Evolutionary conservation across 2,797 vertebrate genomes (phyloP).

Genomic region (Siniperca obscura): DNA sequence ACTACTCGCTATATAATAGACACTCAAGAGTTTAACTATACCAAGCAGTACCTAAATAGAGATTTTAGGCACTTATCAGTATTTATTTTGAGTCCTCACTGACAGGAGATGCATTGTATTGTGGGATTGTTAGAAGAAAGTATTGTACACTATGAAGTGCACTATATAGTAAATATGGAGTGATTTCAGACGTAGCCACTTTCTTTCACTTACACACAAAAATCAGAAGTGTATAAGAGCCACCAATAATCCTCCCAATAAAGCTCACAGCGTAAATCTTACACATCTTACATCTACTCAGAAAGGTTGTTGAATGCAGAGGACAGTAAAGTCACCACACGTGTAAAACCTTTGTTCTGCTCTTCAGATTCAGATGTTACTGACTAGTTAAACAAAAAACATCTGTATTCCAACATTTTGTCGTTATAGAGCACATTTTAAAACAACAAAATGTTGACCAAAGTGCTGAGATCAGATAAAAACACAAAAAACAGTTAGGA

Average conservation of each 20-base stretch:
- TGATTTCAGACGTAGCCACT: background rate
- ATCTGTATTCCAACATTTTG: background rate
- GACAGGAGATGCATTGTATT: background rate
- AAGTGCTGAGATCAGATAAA: background rate
- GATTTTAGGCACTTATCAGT: background rate
- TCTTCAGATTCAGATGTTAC: background rate
- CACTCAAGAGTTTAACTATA: background rate
- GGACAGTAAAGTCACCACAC: background rate
- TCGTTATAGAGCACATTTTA: background rate
- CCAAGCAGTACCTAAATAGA: background rate
- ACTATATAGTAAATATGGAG: background rate
- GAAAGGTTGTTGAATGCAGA: background rate
- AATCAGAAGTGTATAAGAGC: background rate
- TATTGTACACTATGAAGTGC: background rate
- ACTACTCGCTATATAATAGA: background rate
- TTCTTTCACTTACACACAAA: background rate
- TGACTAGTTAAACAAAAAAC: background rate
- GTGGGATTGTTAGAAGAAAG: background rate
- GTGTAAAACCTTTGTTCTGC: background rate
- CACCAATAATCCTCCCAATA: background rate
- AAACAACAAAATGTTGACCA: background rate
- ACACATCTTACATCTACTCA: background rate
- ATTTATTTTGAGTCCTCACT: background rate
- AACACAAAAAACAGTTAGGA: background rate
- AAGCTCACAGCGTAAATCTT: background rate